Evolutionary conservation across 2,797 vertebrate species (phyloP), one percentile per base, ranked within the genome.

Genomic region (Mus minutoides): DNA sequence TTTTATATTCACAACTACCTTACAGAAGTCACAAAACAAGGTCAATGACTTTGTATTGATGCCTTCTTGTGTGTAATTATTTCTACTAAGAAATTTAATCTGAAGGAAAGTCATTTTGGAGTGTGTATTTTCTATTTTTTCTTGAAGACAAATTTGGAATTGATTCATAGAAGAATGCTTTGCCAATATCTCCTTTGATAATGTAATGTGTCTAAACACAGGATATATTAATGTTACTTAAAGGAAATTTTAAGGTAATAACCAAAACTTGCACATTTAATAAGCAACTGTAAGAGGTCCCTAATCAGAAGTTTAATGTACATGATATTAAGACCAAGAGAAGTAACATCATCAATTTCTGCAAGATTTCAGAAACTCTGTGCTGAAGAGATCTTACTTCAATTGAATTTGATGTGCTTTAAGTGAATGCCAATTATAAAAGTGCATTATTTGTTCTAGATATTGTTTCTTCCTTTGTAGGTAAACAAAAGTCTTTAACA

Each of bases 121-220:
- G 16, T 62, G 10, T 29, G 67, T 73, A 31, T 88, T 52, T 94
- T 85, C 12, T 86, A 52, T 13, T 88, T 93, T 94, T 77, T 73
- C 79, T 89, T 76, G 6, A 94, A 79, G 37, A 52, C 40, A 94
- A 54, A 31, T 62, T 96, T 76, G 75, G 78, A 91, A 94, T 26
- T 67, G 21, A 49, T 64, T 62, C 67, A 84, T 94, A 46, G 83
- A 80, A 85, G 29, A 21, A 71, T 83, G 8, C 6, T 58, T 82
- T 80, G 3, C 88, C 34, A 49, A 11, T 37, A 92, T 16, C 5
- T 24, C 58, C 24, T 46, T 54, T 43, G 29, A 26, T n/a, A 58
- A n/a, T 2, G 6, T 34, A 76, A 52, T 77, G 58, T 62, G 19
- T 5, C 60, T 49, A 67, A 67, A 69, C 22, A 8, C 12, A 49